Percentiles rank a stretch among this genome's conserved stretches.
These are phyloP conservation scores for Gorsachius goisagi DNA, from an alignment of 2,113 vertebrate genomes.

Conservation along the genomic window DNA sequence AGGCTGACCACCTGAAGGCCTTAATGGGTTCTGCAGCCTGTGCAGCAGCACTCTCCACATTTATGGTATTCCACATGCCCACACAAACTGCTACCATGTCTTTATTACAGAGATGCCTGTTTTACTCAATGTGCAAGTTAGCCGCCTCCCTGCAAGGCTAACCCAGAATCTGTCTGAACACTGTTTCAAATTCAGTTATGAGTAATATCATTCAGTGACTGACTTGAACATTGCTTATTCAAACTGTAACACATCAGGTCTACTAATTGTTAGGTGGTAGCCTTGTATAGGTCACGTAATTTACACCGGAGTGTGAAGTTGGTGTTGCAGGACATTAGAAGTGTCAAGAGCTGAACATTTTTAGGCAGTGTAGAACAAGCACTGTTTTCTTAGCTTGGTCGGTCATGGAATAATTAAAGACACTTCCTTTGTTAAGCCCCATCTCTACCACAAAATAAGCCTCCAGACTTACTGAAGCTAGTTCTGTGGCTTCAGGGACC, in stretches of 20 bases:
- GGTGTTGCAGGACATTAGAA: not conserved
- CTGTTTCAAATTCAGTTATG: not conserved
- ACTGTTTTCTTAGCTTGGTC: not conserved
- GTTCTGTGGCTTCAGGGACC: not conserved
- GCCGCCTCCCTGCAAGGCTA: not conserved
- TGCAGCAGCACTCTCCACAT: accelerated
- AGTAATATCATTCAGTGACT: not conserved
- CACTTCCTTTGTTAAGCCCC: not conserved
- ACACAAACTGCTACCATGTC: not conserved
- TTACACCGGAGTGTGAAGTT: not conserved
- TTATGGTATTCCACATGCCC: not conserved
- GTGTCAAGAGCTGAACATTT: not conserved
- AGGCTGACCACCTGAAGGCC: not conserved
- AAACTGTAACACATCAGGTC: not conserved
- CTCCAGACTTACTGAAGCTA: not conserved
- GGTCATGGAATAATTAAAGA: not conserved
- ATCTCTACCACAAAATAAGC: not conserved
- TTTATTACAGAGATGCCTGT: accelerated
- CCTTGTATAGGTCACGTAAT: not conserved
- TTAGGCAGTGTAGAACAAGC: not conserved
- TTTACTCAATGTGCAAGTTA: not conserved
- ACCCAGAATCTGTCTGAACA: not conserved
- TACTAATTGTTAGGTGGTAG: not conserved
- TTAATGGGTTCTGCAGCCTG: not conserved
- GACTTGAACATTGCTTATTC: not conserved